Evolutionary conservation across 2,113 vertebrate genomes (phyloP), one percentile per base, ranked within the genome.

Genomic region (Bombycilla garrulus): DNA sequence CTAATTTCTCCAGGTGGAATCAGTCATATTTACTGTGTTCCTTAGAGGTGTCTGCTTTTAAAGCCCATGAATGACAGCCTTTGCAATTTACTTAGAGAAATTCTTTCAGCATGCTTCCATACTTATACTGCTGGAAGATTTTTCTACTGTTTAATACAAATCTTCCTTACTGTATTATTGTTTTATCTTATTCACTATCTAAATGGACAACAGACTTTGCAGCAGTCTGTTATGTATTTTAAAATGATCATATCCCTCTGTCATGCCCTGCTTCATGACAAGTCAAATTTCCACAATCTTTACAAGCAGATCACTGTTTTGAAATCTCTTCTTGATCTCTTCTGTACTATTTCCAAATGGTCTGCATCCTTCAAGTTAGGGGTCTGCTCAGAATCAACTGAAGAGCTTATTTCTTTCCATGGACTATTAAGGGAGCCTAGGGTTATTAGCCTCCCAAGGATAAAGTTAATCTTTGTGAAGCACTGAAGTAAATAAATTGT

Each of bases 401-500:
- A 95, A 94, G 40, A 65, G 50, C 15, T 93, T 88, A 69, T 93
- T 92, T 95, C 81, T 93, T 96, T 92, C 57, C 66, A 88, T 73
- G 88, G 81, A 57, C 82, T 94, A 73, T 94, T 96, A 93, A 86
- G 61, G 45, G 71, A 96, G 42, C 62, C 79, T 40, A 88, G 79
- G 82, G 88, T 95, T 93, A 96, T 96, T 96, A 95, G 92, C 74
- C 92, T 94, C 95, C 74, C 79, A 94, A 94, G 93, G 90, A 96
- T 93, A 86, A 96, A 96, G 81, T 93, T 96, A 96, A 96, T 96
- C 90, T 94, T 88, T 82, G 81, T 70, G 79, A 95, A 85, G 70
- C 95, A 93, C 79, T 95, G 94, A 94, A 95, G 92, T 93, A 95
- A 95, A 97, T 92, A 95, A 88, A 93, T 95, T 92, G 81, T 77